Conservation (phyloP, 2,797 vertebrate genomes). For the Acipenser transmontanus region DNA sequence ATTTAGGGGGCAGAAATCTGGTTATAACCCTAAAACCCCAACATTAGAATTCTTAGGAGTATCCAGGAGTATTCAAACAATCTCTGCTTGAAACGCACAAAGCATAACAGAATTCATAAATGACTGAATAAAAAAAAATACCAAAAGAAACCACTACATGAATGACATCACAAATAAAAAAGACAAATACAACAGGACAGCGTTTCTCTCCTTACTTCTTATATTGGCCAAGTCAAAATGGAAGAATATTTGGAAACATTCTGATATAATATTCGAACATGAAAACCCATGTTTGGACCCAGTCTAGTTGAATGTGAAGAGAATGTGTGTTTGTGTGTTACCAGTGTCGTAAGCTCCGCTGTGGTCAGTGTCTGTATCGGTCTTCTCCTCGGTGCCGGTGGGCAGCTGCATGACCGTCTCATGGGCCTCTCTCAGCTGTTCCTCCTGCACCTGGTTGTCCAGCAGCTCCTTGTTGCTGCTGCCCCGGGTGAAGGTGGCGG, state of each 20-base stretch:
- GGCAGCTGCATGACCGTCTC: constrained; percentile 63
- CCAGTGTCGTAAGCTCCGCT: constrained; percentile 65
- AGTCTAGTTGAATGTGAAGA: background rate
- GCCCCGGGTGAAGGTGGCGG: constrained; percentile 63
- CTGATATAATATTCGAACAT: background rate
- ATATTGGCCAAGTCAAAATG: no score
- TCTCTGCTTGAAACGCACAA: no score
- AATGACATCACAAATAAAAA: background rate
- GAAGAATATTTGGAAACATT: background rate
- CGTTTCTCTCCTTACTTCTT: no score
- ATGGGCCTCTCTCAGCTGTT: constrained; percentile 68
- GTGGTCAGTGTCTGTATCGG: constrained; percentile 50
- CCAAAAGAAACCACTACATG: no score
- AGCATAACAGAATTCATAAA: background rate
- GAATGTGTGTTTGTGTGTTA: constrained; percentile 30
- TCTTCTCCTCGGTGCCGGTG: constrained; percentile 70
- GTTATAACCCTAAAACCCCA: no score
- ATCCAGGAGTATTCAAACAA: no score
- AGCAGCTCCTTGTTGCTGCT: constrained; percentile 77
- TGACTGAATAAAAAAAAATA: no score
- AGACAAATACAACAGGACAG: no score
- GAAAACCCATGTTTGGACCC: background rate
- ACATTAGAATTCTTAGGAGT: no score
- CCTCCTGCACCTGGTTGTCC: constrained; percentile 70
- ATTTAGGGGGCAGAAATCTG: no score